phyloP scores from a whole-genome alignment of 2,797 vertebrate genomes.

The Aphelocoma californica region DNA sequence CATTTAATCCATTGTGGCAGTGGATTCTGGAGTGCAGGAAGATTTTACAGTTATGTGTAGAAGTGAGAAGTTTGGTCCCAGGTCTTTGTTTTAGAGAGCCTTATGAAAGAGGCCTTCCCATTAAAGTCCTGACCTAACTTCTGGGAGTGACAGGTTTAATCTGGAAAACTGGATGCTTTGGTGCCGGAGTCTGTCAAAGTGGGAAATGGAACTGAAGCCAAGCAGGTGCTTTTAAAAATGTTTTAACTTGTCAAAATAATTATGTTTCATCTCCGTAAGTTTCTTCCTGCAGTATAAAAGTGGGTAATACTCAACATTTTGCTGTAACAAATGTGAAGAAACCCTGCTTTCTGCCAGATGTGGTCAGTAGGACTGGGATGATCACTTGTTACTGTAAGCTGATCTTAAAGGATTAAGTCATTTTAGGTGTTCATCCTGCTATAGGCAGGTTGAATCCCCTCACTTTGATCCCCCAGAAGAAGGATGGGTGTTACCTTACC shows the following conservation, averaged over 20 bases:
- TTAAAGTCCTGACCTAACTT: neutral
- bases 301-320: neutral
- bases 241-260: constrained; percentile 2
- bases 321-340: neutral
- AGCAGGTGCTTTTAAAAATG: neutral
- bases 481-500: neutral
- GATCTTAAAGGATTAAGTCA: neutral
- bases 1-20: neutral
- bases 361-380: neutral
- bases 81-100: neutral
- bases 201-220: neutral
- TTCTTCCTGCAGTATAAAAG: neutral
- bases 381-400: neutral
- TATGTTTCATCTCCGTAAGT: neutral
- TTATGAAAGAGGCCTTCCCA: neutral
- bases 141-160: neutral
- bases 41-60: neutral
- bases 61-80: neutral
- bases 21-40: neutral
- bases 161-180: neutral
- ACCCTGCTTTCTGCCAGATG: neutral
- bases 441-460: neutral
- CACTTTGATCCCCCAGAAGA: neutral
- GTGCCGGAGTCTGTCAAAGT: neutral
- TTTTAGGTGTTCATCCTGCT: neutral